phyloP scores from a whole-genome alignment of 2,797 vertebrate species.

The Orestias chungarensis region DNA sequence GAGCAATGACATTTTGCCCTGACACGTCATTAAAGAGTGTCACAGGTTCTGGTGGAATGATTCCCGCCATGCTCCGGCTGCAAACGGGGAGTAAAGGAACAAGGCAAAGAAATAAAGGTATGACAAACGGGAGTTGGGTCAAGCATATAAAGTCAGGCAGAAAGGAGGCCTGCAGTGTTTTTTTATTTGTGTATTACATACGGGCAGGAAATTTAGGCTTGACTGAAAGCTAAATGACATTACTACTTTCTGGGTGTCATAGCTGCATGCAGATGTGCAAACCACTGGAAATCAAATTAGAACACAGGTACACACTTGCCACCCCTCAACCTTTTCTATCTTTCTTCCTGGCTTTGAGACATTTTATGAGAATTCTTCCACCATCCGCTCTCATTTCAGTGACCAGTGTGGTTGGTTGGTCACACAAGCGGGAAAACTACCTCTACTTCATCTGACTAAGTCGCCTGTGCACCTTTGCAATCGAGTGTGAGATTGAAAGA shows the following conservation, averaged over 20 bases:
- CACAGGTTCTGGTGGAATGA: slow-evolving; percentile 64
- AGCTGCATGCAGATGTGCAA: slow-evolving; percentile 46
- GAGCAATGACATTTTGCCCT: slow-evolving; percentile 55
- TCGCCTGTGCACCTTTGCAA: slow-evolving; percentile 69
- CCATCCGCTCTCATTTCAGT: slow-evolving; percentile 40
- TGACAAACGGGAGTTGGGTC: slow-evolving; percentile 52
- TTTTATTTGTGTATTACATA: slow-evolving; percentile 65
- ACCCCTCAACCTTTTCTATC: slow-evolving; percentile 37
- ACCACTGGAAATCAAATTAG: slow-evolving; percentile 63
- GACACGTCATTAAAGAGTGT: slow-evolving; percentile 75
- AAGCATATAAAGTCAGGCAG: slow-evolving; percentile 52
- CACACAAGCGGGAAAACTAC: slow-evolving; percentile 69
- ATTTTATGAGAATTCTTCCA: slow-evolving; percentile 10
- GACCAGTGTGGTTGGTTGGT: slow-evolving; percentile 48
- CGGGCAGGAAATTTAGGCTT: slow-evolving; percentile 53
- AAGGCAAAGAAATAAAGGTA: slow-evolving; percentile 29
- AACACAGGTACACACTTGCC: slow-evolving; percentile 28
- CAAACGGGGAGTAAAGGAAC: slow-evolving; percentile 29
- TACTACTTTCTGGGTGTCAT: slow-evolving; percentile 62
- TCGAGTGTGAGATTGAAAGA: slow-evolving; percentile 74
- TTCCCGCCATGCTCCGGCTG: slow-evolving; percentile 41
- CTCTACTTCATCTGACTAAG: slow-evolving; percentile 56
- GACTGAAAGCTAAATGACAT: slow-evolving; percentile 65
- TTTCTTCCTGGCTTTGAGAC: slow-evolving; percentile 26
- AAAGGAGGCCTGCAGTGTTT: slow-evolving; percentile 17